phyloP scores from a whole-genome alignment of 2,888 invertebrate species.

The Patella depressa region DNA sequence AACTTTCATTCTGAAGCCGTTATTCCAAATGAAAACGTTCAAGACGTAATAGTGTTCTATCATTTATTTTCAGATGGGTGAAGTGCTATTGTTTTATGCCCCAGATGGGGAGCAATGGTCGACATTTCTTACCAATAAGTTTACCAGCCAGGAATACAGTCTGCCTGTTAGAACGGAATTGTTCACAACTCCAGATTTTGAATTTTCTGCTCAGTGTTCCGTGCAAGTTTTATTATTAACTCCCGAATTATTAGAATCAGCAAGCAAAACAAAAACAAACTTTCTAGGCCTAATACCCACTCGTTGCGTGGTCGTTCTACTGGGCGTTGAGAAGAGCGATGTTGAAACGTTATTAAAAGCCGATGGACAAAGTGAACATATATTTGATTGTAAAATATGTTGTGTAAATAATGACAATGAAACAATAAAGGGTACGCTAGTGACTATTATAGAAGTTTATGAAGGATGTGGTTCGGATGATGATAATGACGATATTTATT shows the following conservation, averaged over 20 bases:
- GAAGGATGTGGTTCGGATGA: not conserved
- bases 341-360: not conserved
- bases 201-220: not conserved
- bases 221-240: not conserved
- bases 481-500: slow-evolving; percentile 10
- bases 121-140: not conserved
- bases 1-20: no score
- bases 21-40: no score
- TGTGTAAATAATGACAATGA: not conserved
- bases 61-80: not conserved
- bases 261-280: not conserved
- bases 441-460: not conserved
- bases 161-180: not conserved
- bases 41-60: no score
- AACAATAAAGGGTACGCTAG: not conserved
- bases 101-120: not conserved
- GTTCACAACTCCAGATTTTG: not conserved
- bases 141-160: not conserved
- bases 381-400: slow-evolving; percentile 1
- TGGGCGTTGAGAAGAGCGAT: not conserved
- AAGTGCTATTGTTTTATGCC: not conserved
- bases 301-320: not conserved
- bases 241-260: not conserved
- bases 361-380: not conserved
- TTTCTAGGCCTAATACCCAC: not conserved